Base-by-base conservation (phyloP, 2,888 invertebrate genomes). In the Drosophila incognita region DNA sequence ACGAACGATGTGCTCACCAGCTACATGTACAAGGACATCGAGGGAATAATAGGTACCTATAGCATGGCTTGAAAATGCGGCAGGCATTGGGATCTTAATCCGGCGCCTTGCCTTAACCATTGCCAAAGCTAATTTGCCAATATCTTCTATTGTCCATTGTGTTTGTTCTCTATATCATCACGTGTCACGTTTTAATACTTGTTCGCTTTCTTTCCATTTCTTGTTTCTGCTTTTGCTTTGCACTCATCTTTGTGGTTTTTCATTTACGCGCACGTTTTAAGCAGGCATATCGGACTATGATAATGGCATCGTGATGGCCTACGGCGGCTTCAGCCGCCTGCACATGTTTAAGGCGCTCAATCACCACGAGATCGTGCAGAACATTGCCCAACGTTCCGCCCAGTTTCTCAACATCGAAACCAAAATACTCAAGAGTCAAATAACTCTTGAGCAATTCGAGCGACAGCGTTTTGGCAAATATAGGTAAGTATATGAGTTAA, bases 221-320 rank as follows among this genome's bases (percentile, higher is more conserved):
- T 61, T 51, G 46, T 69, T 49, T 64, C 48, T 54, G n/a, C 57
- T 54, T 38, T 58, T 46, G 46, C 70, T 66, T 69, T 73, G 64
- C 78, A 81, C 81, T 76, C 62, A 79, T 80, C 66, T 71, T 52
- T 79, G 60, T 83, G 73, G 67, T 81, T 81, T 91, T 84, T 79
- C 74, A 72, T 84, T 83, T 83, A 79, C 73, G 82, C 89, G 83
- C 87, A 90, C 87, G 74, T 90, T 91, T 92, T 90, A 92, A 92
- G 92, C 90, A 93, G 96, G 97, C 83, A 96, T 99, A 62, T 95
- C 96, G 84, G 98, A 99, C 93, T 96, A 97, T 91, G 95, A 97
- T n/a, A 97, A 98, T 76, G 99, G 98, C 40, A 97, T 99, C 93
- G 97, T 97, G 10, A 94, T 99, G 81, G 97, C 98, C 33, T 96